These are phyloP conservation scores for Nemotelus nigrinus DNA, from an alignment of 2,888 invertebrate genomes.

Conservation along the genomic window DNA sequence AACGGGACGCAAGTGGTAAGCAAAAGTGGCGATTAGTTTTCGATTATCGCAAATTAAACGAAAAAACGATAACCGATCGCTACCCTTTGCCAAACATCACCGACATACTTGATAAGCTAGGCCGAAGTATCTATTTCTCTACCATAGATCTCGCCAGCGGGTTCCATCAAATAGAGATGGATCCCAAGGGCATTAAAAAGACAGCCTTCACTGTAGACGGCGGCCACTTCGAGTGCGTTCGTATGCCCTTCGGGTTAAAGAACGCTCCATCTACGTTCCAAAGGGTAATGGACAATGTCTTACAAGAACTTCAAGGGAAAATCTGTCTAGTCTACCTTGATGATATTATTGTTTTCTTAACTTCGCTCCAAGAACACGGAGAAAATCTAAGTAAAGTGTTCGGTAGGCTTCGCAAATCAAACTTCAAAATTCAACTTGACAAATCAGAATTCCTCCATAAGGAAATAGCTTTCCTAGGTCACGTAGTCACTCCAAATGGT, in stretches of 20 bases:
- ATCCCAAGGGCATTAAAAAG: conserved; percentile 53
- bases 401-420: conserved; percentile 49
- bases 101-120: conserved; percentile 57
- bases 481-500: conserved; percentile 53
- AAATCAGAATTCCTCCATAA: conserved; percentile 53
- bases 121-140: conserved; percentile 56
- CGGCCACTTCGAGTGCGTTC: conserved; percentile 41
- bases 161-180: conserved; percentile 39
- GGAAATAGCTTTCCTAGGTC: conserved; percentile 55
- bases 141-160: conserved; percentile 25
- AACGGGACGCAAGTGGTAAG: background rate
- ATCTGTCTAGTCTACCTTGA: background rate
- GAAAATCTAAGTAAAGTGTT: conserved; percentile 52
- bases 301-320: conserved; percentile 45
- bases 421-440: conserved; percentile 53
- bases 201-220: conserved; percentile 53
- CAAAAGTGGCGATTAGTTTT: background rate
- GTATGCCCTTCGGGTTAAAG: conserved; percentile 44
- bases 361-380: conserved; percentile 53
- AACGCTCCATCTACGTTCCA: conserved; percentile 39
- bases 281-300: conserved; percentile 39
- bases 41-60: no score
- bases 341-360: no score
- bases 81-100: conserved; percentile 48
- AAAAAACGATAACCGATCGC: no score